Conservation (phyloP, 2,113 vertebrate species). For the Marmota monax region DNA sequence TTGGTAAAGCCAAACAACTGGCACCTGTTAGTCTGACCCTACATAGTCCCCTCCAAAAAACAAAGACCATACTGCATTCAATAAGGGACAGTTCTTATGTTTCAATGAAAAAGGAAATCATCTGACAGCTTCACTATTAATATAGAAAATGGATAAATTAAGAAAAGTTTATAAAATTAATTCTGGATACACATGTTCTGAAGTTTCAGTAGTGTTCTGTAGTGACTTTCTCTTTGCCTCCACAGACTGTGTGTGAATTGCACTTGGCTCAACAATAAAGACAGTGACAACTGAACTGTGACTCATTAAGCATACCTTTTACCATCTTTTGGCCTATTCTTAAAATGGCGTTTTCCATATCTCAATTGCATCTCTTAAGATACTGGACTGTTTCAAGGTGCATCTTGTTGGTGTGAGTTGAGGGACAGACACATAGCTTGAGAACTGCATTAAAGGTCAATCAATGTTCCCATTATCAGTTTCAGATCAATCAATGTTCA, state of each 20-base stretch:
- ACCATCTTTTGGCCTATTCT: background rate
- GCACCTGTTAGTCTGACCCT: background rate
- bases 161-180: conserved; percentile 46
- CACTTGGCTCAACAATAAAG: background rate
- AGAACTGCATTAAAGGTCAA: conserved; percentile 33
- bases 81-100: background rate
- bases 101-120: background rate
- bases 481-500: background rate
- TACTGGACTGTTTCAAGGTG: background rate
- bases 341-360: background rate
- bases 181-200: background rate
- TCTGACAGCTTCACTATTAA: background rate
- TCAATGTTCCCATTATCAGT: background rate
- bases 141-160: background rate
- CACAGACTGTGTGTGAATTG: background rate
- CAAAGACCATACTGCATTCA: background rate
- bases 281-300: background rate
- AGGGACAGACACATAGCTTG: background rate
- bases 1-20: background rate
- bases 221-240: background rate
- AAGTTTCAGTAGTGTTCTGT: background rate
- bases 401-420: background rate
- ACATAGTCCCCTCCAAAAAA: background rate
- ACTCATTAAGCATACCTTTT: background rate
- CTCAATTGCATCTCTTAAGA: background rate